phyloP scores from a whole-genome alignment of 2,797 vertebrate species.

The Gymnopithys bicolor region DNA sequence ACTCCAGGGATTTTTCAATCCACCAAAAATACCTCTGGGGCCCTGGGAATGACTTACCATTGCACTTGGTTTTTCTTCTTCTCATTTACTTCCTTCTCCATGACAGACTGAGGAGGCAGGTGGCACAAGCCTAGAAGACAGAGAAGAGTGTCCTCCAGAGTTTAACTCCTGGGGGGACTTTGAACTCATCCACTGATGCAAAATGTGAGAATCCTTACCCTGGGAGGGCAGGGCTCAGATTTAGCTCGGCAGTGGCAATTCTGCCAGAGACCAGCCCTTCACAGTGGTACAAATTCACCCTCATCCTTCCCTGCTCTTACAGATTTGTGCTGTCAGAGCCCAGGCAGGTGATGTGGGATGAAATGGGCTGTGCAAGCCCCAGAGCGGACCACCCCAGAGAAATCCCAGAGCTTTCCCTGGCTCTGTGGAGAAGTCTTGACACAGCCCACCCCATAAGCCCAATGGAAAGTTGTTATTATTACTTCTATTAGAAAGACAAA shows the following conservation, averaged over 20 bases:
- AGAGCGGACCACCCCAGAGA: neutral
- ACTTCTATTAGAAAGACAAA: neutral
- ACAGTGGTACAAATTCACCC: neutral
- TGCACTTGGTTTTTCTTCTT: constrained; percentile 65
- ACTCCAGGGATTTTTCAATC: neutral
- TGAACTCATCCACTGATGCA: neutral
- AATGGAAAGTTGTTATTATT: neutral
- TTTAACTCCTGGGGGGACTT: neutral
- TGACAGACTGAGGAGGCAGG: constrained; percentile 76
- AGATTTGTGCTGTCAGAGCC: neutral
- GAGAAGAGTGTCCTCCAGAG: fast-evolving
- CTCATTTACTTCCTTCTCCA: constrained; percentile 79
- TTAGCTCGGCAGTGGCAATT: neutral
- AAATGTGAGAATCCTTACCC: neutral
- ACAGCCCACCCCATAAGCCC: neutral
- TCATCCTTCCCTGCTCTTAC: neutral
- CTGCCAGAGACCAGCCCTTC: neutral
- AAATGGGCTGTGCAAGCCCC: neutral
- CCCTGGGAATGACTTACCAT: constrained; percentile 35
- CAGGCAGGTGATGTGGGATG: neutral
- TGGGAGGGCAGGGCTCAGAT: neutral
- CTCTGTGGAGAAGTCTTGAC: neutral
- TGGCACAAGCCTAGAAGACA: constrained; percentile 72
- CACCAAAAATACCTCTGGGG: neutral
- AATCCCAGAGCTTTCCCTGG: neutral